These are phyloP conservation scores for Monopis laevigella DNA, from an alignment of 2,888 invertebrate genomes.

Conservation along the genomic window DNA sequence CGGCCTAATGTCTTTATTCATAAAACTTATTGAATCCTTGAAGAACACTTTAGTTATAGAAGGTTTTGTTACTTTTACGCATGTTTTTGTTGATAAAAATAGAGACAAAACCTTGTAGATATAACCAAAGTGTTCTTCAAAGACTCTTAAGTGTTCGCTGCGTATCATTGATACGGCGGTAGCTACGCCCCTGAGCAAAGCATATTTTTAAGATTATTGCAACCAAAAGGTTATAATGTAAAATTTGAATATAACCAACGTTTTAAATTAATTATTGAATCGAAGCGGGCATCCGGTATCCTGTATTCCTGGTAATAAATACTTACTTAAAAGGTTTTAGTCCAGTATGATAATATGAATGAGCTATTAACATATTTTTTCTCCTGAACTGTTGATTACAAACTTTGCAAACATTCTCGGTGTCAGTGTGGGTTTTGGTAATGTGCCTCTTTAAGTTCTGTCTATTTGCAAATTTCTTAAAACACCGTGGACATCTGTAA, in stretches of 20 bases:
- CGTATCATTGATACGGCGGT: too few relatives aligned
- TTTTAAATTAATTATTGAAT: not conserved
- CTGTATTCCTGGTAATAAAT: slow-evolving; percentile 6
- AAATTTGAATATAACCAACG: not conserved
- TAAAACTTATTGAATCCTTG: too few relatives aligned
- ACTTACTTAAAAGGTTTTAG: slow-evolving; percentile 47
- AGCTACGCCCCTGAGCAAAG: too few relatives aligned
- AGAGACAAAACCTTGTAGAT: too few relatives aligned
- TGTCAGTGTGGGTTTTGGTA: slow-evolving; percentile 45
- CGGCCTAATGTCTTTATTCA: too few relatives aligned
- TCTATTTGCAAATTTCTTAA: slow-evolving; percentile 53
- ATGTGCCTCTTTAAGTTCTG: slow-evolving; percentile 69
- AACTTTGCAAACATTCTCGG: slow-evolving; percentile 51
- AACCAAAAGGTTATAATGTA: too few relatives aligned
- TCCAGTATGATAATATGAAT: slow-evolving; percentile 65
- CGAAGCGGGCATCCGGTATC: not conserved
- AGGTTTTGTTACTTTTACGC: too few relatives aligned
- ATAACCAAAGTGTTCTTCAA: too few relatives aligned
- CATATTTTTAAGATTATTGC: too few relatives aligned
- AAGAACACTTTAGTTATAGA: too few relatives aligned
- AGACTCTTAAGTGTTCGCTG: too few relatives aligned
- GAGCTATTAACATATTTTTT: slow-evolving; percentile 63
- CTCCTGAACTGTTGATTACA: slow-evolving; percentile 64
- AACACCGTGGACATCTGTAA: slow-evolving; percentile 56
- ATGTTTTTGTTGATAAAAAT: too few relatives aligned